These are phyloP conservation scores for Zhuqinia jingwanae DNA, from an alignment of 2,888 invertebrate genomes.

Conservation along the genomic window DNA sequence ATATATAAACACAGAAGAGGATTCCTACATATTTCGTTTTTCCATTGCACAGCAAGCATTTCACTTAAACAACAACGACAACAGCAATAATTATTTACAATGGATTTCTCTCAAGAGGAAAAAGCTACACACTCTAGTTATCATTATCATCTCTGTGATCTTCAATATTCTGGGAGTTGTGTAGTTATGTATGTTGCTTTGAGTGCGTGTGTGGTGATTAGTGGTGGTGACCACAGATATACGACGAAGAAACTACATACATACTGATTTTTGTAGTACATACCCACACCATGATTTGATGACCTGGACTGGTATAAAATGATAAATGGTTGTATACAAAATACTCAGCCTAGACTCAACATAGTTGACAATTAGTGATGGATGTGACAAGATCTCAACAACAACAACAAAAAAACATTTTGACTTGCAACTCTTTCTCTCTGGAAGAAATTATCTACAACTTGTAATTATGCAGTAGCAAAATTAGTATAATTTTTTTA, in stretches of 20 bases:
- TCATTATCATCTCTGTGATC: conserved; percentile 19
- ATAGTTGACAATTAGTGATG: conserved; percentile 28
- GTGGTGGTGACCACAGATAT: too few relatives aligned
- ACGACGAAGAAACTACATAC: too few relatives aligned
- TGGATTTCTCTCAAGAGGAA: conserved; percentile 2
- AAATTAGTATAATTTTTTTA: too few relatives aligned
- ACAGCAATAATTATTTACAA: conserved; percentile 2
- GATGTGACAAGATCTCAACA: conserved; percentile 58
- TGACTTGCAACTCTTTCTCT: too few relatives aligned
- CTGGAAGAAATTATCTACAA: not conserved
- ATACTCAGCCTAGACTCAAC: conserved; percentile 17
- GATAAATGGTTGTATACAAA: conserved; percentile 48
- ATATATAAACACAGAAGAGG: too few relatives aligned
- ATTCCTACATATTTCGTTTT: too few relatives aligned
- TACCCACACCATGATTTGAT: conserved; percentile 2
- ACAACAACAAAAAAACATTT: not conserved
- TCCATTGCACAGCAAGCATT: not conserved
- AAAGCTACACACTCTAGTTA: conserved; percentile 28
- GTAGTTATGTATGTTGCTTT: too few relatives aligned
- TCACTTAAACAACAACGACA: conserved; percentile 15
- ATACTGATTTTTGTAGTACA: too few relatives aligned
- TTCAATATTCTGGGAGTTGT: not conserved
- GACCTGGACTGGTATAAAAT: not conserved
- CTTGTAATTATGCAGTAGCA: too few relatives aligned
- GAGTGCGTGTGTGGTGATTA: too few relatives aligned